Base-by-base conservation (phyloP, 2,888 invertebrate species). In the Plebejus anna region DNA sequence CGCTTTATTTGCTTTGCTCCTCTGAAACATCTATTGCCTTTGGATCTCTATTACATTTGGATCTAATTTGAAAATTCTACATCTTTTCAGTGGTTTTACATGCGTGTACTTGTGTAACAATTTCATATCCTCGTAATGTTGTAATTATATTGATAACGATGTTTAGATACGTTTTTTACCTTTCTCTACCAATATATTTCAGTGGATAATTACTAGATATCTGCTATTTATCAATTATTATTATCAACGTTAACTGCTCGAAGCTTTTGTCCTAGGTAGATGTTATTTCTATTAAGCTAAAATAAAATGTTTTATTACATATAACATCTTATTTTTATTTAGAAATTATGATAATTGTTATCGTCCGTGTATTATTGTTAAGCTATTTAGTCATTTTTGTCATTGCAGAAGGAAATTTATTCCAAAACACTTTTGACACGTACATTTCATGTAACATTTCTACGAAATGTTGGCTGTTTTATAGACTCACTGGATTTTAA, bases 401-500 rank as follows among this genome's bases (percentile, higher is more conserved):
- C 72, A 47, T 16, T 22, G 9, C 38, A 71, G 9, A 51, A 72
- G 72, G 51, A 72, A 51, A 51, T 72, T 72, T 47, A 51, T 72
- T 78, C 61, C 75, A 73, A 79, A 77, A 77, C 75, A 72, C 36
- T 71, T 77, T 80, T 81, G 80, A 81, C 76, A 82, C 82, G 75
- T 80, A 80, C 79, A 80, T 78, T 76, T 78, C 76, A 79, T 79
- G 81, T 82, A 81, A 84, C 79, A 82, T 78, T 85, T 85, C 82
- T 79, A 76, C 79, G 81, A 81, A 82, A 79, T 80, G 78, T 79
- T 78, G 75, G 72, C 76, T 72, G 70, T 79, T 77, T 76, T 79
- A 78, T 80, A 79, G 77, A 79, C 80, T 76, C 79, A 79, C 85
- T 83, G 81, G 85, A 86, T 88, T 89, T 88, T 89, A 84, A 84